Conservation (phyloP, 92 coral and sea anemone species). For the Plumapathes pennacea region DNA sequence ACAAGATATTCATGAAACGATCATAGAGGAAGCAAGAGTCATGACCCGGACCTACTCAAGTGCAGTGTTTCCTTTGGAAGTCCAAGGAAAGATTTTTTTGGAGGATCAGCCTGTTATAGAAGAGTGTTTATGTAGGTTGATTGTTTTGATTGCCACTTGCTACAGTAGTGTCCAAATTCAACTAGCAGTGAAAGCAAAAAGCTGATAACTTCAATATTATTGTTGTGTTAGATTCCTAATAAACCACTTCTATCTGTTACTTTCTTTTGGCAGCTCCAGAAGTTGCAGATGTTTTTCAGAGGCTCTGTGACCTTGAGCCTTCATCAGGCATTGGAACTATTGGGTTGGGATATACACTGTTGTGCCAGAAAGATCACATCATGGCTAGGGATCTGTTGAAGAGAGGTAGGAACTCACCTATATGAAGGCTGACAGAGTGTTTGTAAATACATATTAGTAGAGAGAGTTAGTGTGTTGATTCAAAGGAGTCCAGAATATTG, state of each 20-base stretch:
- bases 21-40: slow-evolving; percentile 51
- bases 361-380: slow-evolving; percentile 30
- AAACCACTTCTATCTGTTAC: not conserved
- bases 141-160: too few species aligned
- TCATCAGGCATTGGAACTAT: slow-evolving; percentile 64
- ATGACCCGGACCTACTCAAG: slow-evolving; percentile 56
- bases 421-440: too few species aligned
- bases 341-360: slow-evolving; percentile 72
- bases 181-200: too few species aligned
- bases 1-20: slow-evolving; percentile 12
- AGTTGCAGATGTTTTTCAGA: slow-evolving; percentile 47
- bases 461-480: too few species aligned
- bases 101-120: too few species aligned
- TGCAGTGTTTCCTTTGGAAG: slow-evolving; percentile 60
- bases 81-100: slow-evolving; percentile 50
- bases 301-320: slow-evolving; percentile 61
- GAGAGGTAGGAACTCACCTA: slow-evolving; percentile 41
- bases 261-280: slow-evolving; percentile 27
- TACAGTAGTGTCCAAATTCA: too few species aligned
- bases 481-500: too few species aligned
- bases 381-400: slow-evolving; percentile 49
- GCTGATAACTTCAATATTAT: too few species aligned
- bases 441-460: too few species aligned
- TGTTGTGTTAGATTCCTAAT: too few species aligned
- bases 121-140: too few species aligned